phyloP scores from a whole-genome alignment of 2,888 invertebrate genomes.

The Lapara coniferarum region DNA sequence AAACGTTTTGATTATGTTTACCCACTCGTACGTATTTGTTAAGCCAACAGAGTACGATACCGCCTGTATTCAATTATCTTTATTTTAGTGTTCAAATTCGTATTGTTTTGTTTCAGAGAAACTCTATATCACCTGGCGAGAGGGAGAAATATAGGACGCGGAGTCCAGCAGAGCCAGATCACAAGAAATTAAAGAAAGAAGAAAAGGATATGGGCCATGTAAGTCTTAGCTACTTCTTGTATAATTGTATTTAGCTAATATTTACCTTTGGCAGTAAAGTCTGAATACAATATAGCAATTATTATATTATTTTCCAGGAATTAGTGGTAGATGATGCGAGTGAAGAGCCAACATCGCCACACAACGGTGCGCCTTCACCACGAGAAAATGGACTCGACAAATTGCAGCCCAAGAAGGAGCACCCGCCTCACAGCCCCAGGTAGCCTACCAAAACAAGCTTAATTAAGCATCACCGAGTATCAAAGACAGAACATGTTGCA shows the following conservation, averaged over 20 bases:
- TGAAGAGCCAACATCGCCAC: slow-evolving; percentile 93
- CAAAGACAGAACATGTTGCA: slow-evolving; percentile 12
- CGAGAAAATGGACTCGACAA: slow-evolving; percentile 94
- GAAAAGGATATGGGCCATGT: slow-evolving; percentile 93
- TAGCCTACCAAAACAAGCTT: slow-evolving; percentile 38
- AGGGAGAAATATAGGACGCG: slow-evolving; percentile 92
- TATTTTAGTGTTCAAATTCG: slow-evolving; percentile 41
- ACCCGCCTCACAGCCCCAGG: slow-evolving; percentile 88
- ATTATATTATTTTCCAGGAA: slow-evolving; percentile 90
- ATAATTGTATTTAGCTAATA: not conserved
- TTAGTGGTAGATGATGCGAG: slow-evolving; percentile 97
- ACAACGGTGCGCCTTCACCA: slow-evolving; percentile 95
- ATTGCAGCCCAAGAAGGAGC: slow-evolving; percentile 89
- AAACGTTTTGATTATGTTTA: slow-evolving; percentile 82
- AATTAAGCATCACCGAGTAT: slow-evolving; percentile 5
- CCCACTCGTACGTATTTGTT: slow-evolving; percentile 70
- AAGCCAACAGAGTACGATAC: slow-evolving; percentile 26
- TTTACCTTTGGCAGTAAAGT: not conserved
- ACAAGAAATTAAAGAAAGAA: slow-evolving; percentile 90
- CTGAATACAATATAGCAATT: no score
- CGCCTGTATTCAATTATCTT: slow-evolving; percentile 28
- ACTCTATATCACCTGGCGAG: slow-evolving; percentile 93
- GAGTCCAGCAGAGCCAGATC: slow-evolving; percentile 89
- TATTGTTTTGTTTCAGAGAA: slow-evolving; percentile 85
- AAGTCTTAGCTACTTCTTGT: slow-evolving; percentile 65